Conservation (phyloP, 2,888 invertebrate genomes). For the Sinopyrophorus schimmeli region DNA sequence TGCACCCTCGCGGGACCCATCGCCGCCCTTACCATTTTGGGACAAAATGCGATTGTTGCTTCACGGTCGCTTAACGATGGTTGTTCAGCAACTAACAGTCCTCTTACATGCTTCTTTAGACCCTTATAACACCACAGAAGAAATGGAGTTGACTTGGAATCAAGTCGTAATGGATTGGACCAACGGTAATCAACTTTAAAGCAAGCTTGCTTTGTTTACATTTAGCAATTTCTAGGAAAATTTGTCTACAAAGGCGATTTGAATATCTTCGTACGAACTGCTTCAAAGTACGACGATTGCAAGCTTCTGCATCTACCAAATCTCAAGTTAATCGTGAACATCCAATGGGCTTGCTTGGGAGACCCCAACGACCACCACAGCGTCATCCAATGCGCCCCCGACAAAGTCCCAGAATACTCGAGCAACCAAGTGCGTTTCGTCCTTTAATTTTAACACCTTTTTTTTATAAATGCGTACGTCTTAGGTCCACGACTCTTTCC, state of each 20-base stretch:
- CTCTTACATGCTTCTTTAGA: conserved; percentile 94
- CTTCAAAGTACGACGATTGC: conserved; percentile 98
- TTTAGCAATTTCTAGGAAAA: conserved; percentile 61
- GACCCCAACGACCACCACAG: conserved; percentile 96
- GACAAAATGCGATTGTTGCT: conserved; percentile 91
- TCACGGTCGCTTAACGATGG: conserved; percentile 90
- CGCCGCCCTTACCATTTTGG: conserved; percentile 94
- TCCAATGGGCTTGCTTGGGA: conserved; percentile 90
- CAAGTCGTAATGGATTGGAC: conserved; percentile 95
- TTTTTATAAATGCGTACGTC: conserved; percentile 32
- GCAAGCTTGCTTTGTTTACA: conserved; percentile 1
- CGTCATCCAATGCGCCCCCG: conserved; percentile 94
- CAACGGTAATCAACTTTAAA: conserved; percentile 63
- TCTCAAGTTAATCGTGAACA: conserved; percentile 77
- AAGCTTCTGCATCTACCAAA: conserved; percentile 89
- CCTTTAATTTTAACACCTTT: not conserved
- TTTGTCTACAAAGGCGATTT: conserved; percentile 91
- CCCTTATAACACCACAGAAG: conserved; percentile 98
- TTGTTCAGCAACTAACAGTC: conserved; percentile 85
- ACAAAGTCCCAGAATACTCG: conserved; percentile 94
- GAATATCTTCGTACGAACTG: conserved; percentile 93
- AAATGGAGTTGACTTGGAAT: conserved; percentile 97
- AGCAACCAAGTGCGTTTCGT: conserved; percentile 74
- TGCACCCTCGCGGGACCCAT: conserved; percentile 88
- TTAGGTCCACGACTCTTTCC: conserved; percentile 90